Evolutionary conservation across 92 coral and sea anemone genomes (phyloP).

Genomic region (Hydrozoanthus gracilis): DNA sequence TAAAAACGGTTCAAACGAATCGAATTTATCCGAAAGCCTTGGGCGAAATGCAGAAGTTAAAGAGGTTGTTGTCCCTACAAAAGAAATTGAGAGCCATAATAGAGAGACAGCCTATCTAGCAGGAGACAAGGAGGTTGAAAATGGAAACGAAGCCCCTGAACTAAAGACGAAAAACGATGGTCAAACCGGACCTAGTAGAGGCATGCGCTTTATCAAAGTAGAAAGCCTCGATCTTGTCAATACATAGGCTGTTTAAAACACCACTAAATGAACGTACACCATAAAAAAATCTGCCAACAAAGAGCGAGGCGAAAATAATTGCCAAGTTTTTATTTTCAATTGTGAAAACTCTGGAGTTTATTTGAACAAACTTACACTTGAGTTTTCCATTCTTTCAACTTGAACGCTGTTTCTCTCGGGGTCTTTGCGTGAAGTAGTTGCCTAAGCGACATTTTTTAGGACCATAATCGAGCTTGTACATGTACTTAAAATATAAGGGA

Average conservation of each 20-base stretch:
- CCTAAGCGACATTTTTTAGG: no score
- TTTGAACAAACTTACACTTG: no score
- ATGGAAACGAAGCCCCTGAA: not conserved
- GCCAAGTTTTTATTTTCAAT: no score
- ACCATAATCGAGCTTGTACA: no score
- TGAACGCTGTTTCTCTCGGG: no score
- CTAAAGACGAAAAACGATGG: not conserved
- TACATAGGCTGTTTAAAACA: not conserved
- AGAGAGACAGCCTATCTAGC: not conserved
- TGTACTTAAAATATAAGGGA: no score
- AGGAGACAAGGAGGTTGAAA: not conserved
- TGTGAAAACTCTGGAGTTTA: no score
- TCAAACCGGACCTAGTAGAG: not conserved
- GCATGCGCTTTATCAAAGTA: not conserved
- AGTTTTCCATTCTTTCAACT: no score
- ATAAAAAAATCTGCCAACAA: no score
- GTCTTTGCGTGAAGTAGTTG: no score
- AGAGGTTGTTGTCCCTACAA: not conserved
- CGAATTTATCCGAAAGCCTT: not conserved
- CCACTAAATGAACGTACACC: no score
- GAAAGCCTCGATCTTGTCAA: not conserved
- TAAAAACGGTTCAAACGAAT: not conserved
- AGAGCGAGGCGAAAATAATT: no score
- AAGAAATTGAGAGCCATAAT: not conserved
- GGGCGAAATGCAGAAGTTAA: not conserved